These are phyloP conservation scores for Albula goreensis DNA, from an alignment of 2,113 vertebrate genomes.

Conservation along the genomic window DNA sequence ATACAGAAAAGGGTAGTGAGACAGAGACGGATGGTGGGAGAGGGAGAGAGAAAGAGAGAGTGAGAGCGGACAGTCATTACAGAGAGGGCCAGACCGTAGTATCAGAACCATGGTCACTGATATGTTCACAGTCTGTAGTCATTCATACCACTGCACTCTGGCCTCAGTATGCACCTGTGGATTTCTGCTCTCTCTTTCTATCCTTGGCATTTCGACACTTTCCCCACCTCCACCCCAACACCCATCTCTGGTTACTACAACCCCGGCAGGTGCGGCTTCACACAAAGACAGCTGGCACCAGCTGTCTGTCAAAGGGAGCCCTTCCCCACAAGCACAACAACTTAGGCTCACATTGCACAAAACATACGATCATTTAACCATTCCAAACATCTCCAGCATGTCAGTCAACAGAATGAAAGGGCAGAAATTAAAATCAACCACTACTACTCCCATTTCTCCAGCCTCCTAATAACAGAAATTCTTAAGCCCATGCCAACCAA, in stretches of 20 bases:
- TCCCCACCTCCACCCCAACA: neutral
- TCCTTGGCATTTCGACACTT: neutral
- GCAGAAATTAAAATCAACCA: neutral
- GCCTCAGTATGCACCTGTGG: neutral
- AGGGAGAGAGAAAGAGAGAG: neutral
- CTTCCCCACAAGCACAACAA: neutral
- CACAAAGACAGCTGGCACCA: neutral
- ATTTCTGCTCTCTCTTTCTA: neutral
- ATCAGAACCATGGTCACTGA: neutral
- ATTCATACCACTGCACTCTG: neutral
- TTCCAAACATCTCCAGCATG: neutral
- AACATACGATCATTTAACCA: neutral
- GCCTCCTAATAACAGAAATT: neutral
- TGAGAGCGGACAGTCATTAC: neutral
- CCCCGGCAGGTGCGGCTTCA: neutral
- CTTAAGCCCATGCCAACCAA: neutral
- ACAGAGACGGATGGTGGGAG: neutral
- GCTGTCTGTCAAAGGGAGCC: constrained; percentile 1
- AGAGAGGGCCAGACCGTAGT: neutral
- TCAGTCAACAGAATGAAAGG: neutral
- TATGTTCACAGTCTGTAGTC: neutral
- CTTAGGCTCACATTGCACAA: neutral
- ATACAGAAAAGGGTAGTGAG: neutral
- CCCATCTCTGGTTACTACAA: neutral
- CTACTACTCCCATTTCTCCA: neutral